Evolutionary conservation across 2,113 vertebrate genomes (phyloP).

Genomic region (Nerophis lumbriciformis): DNA sequence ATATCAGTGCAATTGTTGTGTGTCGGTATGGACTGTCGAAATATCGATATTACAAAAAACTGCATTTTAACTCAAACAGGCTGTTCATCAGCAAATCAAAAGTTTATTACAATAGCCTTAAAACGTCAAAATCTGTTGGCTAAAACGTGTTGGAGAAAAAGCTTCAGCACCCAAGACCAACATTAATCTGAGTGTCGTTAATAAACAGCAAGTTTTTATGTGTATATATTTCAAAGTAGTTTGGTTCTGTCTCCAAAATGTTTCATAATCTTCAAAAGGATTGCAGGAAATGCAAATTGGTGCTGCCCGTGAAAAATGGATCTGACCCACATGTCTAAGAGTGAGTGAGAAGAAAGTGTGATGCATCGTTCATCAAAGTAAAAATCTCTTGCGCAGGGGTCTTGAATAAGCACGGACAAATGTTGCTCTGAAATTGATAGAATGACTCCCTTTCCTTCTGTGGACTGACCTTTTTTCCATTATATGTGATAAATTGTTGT

Average conservation of each 20-base stretch:
- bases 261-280: background rate
- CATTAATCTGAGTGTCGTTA: too few species aligned
- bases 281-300: slow-evolving; percentile 3
- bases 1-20: too few species aligned
- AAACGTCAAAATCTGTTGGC: background rate
- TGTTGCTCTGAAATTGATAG: slow-evolving; percentile 48
- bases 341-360: slow-evolving; percentile 24
- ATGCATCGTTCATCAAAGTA: slow-evolving; percentile 47
- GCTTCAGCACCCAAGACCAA: too few species aligned
- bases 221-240: too few species aligned
- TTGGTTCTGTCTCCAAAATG: background rate
- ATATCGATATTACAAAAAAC: background rate
- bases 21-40: too few species aligned
- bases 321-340: slow-evolving; percentile 35
- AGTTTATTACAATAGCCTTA: background rate
- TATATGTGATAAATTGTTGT: background rate
- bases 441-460: background rate
- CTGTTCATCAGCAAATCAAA: slow-evolving; percentile 4
- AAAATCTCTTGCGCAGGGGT: slow-evolving; percentile 42
- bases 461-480: background rate
- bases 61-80: slow-evolving; percentile 15
- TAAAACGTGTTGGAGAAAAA: too few species aligned
- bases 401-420: slow-evolving; percentile 42
- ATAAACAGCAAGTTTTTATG: too few species aligned
- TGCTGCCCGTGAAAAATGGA: background rate